A percentile compares a stretch with the other conserved stretches of the same genome.
phyloP scores from a whole-genome alignment of 2,797 vertebrate species.

The Lepus oiostolus region DNA sequence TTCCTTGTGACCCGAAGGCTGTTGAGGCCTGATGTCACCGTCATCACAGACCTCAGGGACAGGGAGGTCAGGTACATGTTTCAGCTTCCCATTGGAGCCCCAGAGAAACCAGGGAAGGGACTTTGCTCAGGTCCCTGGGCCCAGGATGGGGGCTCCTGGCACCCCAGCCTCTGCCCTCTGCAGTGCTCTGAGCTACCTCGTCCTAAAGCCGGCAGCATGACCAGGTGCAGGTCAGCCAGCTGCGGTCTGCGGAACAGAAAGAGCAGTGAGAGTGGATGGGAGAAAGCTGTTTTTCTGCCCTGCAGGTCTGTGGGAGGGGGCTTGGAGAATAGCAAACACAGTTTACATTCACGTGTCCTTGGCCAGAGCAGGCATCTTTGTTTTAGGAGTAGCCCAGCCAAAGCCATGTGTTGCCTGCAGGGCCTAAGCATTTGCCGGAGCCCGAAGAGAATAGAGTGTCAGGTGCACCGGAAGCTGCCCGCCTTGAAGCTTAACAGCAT shows the following conservation, averaged over 20 bases:
- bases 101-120: no score
- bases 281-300: not conserved
- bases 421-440: not conserved
- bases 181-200: not conserved
- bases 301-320: not conserved
- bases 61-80: no score
- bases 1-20: not conserved
- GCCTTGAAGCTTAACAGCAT: constrained; percentile 1
- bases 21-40: not conserved
- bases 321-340: not conserved
- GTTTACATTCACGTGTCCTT: not conserved
- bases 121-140: no score
- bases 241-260: not conserved
- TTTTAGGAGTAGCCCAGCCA: not conserved
- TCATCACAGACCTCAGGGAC: not conserved
- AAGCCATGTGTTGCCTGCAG: not conserved
- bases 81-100: no score
- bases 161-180: no score
- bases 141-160: no score
- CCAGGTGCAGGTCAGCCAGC: not conserved
- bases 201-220: not conserved
- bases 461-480: not conserved
- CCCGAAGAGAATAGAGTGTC: not conserved
- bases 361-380: not conserved
- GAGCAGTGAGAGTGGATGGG: not conserved